phyloP scores from a whole-genome alignment of 2,797 vertebrate genomes.

The Mormyrus proboscirostris region DNA sequence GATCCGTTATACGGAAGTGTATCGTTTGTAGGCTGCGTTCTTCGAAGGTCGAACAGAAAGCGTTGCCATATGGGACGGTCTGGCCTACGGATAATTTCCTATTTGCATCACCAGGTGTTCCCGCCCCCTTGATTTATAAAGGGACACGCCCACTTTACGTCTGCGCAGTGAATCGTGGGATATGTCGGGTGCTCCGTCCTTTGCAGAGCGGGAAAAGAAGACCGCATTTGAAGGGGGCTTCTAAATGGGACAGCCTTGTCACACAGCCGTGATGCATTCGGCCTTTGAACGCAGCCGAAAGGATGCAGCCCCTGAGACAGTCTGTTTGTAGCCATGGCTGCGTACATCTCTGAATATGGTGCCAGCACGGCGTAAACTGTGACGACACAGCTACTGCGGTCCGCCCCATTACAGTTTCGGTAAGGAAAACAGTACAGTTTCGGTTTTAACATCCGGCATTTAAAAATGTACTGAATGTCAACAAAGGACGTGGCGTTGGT shows the following conservation, averaged over 20 bases:
- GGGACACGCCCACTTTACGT: not conserved
- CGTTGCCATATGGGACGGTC: not conserved
- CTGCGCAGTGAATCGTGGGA: not conserved
- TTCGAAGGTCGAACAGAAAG: not conserved
- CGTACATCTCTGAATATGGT: not conserved
- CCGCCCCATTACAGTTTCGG: not conserved
- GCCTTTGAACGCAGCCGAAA: not conserved
- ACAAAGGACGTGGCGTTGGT: not conserved
- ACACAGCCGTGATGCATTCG: not conserved
- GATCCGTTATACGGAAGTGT: not conserved
- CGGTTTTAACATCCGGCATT: not conserved
- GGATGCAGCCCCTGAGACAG: not conserved
- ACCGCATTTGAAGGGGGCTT: not conserved
- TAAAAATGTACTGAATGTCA: not conserved
- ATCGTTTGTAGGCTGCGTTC: not conserved
- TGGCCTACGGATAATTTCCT: not conserved
- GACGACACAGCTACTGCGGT: not conserved
- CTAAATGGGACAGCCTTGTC: not conserved
- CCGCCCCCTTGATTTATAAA: not conserved
- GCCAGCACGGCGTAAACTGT: not conserved
- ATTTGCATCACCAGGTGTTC: not conserved
- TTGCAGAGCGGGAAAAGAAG: no score
- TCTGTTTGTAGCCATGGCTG: not conserved
- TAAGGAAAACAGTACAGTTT: not conserved
- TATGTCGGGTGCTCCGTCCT: not conserved